phyloP scores from a whole-genome alignment of 2,888 invertebrate species.

The Myopa testacea region DNA sequence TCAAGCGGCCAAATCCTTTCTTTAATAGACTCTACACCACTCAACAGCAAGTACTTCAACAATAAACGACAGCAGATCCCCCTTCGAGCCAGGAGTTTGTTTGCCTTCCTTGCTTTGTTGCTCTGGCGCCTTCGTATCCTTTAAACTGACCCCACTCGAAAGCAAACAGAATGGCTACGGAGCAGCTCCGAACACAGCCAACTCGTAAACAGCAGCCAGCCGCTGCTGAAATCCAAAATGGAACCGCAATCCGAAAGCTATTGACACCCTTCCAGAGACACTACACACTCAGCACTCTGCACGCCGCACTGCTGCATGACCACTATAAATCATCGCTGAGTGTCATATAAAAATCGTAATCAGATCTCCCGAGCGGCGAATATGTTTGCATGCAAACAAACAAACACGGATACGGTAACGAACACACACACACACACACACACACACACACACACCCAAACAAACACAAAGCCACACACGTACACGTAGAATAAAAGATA shows the following conservation, averaged over 20 bases:
- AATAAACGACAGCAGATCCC: not conserved
- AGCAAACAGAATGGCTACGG: not conserved
- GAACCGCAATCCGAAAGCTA: conserved; percentile 56
- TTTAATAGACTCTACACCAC: conserved; percentile 2
- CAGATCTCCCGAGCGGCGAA: conserved; percentile 64
- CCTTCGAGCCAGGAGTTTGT: not conserved
- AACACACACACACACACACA: not conserved
- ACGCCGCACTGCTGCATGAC: conserved; percentile 63
- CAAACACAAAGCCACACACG: not conserved
- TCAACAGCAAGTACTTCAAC: not conserved
- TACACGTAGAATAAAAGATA: no score
- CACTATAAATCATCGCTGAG: conserved; percentile 66
- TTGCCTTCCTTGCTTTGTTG: not conserved
- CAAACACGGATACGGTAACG: conserved; percentile 10
- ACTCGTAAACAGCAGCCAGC: not conserved
- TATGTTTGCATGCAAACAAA: conserved; percentile 55
- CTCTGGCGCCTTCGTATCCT: not conserved
- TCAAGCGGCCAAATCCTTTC: not conserved
- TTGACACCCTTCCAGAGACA: conserved; percentile 58
- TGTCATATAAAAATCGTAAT: conserved; percentile 69
- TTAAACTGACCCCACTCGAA: not conserved
- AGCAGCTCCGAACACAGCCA: not conserved
- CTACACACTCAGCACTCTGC: conserved; percentile 55
- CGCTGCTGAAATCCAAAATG: conserved; percentile 12
- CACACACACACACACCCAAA: not conserved